Percentiles rank a stretch among this genome's conserved stretches.
These are phyloP conservation scores for Drosophila lini DNA, from an alignment of 1,140 invertebrate species.

Conservation along the genomic window DNA sequence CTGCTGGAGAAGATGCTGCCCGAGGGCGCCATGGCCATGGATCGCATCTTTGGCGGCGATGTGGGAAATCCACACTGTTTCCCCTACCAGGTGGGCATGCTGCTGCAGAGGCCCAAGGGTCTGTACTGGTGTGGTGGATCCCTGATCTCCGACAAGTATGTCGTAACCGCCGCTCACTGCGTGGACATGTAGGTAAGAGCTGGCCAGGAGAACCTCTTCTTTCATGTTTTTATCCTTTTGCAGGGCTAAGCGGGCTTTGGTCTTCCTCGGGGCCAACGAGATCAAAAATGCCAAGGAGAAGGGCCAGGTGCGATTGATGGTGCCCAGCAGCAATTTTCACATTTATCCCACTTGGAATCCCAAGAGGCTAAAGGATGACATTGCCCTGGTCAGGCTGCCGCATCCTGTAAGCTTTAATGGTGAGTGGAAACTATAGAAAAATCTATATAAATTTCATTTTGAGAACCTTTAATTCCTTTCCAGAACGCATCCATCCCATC, in stretches of 20 bases:
- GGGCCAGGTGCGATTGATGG: slow-evolving; percentile 76
- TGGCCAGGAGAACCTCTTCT: not conserved
- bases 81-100: slow-evolving; percentile 84
- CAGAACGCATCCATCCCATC: slow-evolving; percentile 85
- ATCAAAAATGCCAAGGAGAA: slow-evolving; percentile 84
- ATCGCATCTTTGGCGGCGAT: slow-evolving; percentile 83
- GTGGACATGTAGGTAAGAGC: slow-evolving; percentile 67
- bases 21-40: slow-evolving; percentile 76
- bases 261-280: slow-evolving; percentile 85
- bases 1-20: slow-evolving; percentile 68
- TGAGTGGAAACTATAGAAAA: slow-evolving; percentile 43
- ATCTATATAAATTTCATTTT: too few species aligned
- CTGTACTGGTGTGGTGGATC: slow-evolving; percentile 86
- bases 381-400: slow-evolving; percentile 86
- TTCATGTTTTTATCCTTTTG: not conserved
- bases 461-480: slow-evolving; percentile 26
- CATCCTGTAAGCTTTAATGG: slow-evolving; percentile 85
- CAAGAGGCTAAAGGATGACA: slow-evolving; percentile 85
- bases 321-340: slow-evolving; percentile 82
- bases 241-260: slow-evolving; percentile 78
- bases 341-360: slow-evolving; percentile 85
- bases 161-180: slow-evolving; percentile 87
- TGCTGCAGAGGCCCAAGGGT: slow-evolving; percentile 77
- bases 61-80: slow-evolving; percentile 77
- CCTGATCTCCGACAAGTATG: slow-evolving; percentile 86